Evolutionary conservation across 1,140 invertebrate species (phyloP), one percentile per base, ranked within the genome.

Genomic region (Mactra quadrangularis): DNA sequence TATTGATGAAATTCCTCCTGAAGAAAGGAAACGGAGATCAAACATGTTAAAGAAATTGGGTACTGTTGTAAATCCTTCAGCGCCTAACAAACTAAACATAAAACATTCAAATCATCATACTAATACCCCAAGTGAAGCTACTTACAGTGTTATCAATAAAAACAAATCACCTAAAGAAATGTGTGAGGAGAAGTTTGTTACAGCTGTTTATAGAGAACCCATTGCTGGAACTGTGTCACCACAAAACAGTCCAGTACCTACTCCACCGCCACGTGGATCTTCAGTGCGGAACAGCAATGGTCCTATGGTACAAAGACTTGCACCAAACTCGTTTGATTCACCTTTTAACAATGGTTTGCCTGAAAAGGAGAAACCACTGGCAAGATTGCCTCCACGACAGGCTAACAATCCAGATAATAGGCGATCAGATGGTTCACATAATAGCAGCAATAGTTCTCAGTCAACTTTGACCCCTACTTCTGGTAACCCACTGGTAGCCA

Each of bases 391-490:
- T 1, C 85, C 78, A 1, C 85, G 85, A 57, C n/a, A n/a, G n/a
- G 86, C 84, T 25, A 76, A 29, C 74, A 70, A 59, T 6, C 25
- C 31, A 22, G 78, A 85, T n/a, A 78, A 47, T 22, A 75, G 87
- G 33, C 79, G 86, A 25, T 89, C 89, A 15, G 79, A 86, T 15
- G 87, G 87, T 0, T 90, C 89, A 2, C 87, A 86, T 45, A 75
- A 86, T 27, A 90, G 89, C 52, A 87, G 84, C 66, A 87, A 85
- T 59, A 89, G 88, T 47, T 89, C 89, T 0, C 87, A 85, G 38
- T 91, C 90, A 4, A 90, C 87, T 7, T 53, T 90, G 25, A 89
- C 90, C 0, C 88, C 89, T 19, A 88, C 87, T 2, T 88, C 90
- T 13, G 90, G 52, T 17, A 64, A 68, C 22, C 77, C 87, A 15